Conservation (phyloP, 2,113 vertebrate genomes). For the Desmodus rotundus region DNA sequence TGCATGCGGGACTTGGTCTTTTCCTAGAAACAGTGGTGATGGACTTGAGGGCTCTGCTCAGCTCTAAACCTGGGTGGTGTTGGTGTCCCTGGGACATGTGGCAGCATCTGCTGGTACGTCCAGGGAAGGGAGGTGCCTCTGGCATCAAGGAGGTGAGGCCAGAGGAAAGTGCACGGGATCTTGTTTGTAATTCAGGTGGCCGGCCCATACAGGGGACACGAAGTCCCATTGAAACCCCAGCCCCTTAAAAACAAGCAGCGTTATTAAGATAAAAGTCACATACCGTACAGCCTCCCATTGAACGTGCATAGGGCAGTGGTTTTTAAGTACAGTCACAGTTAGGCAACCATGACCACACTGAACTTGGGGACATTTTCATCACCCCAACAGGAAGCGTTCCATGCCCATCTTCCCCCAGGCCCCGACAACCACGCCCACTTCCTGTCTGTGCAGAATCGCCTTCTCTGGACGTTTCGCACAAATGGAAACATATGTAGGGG, state of each 20-base stretch:
- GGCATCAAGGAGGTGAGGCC: neutral
- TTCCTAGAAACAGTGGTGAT: too few relatives aligned
- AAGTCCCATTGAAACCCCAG: neutral
- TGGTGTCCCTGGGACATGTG: neutral
- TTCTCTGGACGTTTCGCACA: fast-evolving
- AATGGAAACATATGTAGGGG: neutral
- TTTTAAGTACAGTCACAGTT: neutral
- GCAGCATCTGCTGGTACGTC: neutral
- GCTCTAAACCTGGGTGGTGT: fast-evolving
- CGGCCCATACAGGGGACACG: neutral
- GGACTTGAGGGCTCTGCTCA: neutral
- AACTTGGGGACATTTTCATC: neutral
- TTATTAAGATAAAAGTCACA: neutral
- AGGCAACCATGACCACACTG: neutral
- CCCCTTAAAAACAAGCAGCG: neutral
- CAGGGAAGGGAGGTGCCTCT: neutral
- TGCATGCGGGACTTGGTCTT: fast-evolving
- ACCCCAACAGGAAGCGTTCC: neutral
- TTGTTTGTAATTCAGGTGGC: neutral
- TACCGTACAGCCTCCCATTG: fast-evolving
- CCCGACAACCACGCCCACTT: neutral
- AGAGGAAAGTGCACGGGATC: neutral
- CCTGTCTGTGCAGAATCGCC: neutral
- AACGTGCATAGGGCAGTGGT: neutral
- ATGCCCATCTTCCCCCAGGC: fast-evolving